phyloP scores from a whole-genome alignment of 2,888 invertebrate genomes.

The Mimachlamys varia region DNA sequence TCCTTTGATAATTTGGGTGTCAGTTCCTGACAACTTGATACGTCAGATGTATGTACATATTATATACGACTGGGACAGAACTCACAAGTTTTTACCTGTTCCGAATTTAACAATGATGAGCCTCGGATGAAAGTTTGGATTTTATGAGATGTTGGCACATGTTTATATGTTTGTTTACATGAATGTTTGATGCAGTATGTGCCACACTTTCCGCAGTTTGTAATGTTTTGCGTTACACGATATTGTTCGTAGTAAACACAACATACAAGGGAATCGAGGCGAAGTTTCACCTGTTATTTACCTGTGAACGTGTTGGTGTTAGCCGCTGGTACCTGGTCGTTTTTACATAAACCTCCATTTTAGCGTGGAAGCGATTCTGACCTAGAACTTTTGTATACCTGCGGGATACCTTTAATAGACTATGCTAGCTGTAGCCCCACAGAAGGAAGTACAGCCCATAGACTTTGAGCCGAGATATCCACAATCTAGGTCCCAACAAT shows the following conservation, averaged over 20 bases:
- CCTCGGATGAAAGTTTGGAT: background rate
- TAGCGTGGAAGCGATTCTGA: background rate
- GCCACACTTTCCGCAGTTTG: background rate
- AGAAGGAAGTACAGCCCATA: background rate
- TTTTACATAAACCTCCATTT: slow-evolving; percentile 1
- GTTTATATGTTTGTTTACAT: slow-evolving; percentile 8
- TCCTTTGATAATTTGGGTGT: too few species aligned
- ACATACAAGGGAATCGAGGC: background rate
- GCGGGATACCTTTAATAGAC: background rate
- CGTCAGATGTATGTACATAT: too few species aligned
- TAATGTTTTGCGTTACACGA: background rate
- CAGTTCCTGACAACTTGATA: too few species aligned
- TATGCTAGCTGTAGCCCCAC: background rate
- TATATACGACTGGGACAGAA: background rate
- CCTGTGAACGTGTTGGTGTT: slow-evolving; percentile 13
- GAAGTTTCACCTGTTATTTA: background rate
- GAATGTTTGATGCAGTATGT: background rate
- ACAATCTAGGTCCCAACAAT: background rate
- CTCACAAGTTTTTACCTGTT: slow-evolving; percentile 29
- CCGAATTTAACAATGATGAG: background rate
- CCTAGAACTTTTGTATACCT: background rate
- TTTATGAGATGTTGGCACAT: background rate
- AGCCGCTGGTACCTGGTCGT: slow-evolving; percentile 19
- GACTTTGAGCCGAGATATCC: background rate
- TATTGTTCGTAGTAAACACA: background rate